A percentile compares a stretch with the other conserved stretches of the same genome.
phyloP scores from a whole-genome alignment of 2,888 invertebrate species.

The Encarsia formosa region DNA sequence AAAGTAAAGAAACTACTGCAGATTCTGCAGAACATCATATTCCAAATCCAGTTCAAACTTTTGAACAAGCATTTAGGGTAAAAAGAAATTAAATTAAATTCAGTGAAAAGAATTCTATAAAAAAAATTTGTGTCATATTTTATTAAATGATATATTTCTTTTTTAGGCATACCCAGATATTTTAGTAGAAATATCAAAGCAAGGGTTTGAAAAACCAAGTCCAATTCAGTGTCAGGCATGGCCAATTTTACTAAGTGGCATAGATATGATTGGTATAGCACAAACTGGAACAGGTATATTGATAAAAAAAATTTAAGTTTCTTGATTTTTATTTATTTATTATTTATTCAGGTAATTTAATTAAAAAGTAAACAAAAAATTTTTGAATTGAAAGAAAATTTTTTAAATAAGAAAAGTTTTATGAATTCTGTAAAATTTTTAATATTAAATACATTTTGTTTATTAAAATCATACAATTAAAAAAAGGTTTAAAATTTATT shows the following conservation, averaged over 20 bases:
- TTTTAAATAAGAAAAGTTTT: too few species aligned
- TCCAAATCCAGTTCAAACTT: conserved; percentile 75
- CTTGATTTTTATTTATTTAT: too few species aligned
- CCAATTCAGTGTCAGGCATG: conserved; percentile 93
- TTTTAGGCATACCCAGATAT: conserved; percentile 74
- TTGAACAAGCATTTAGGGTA: conserved; percentile 62
- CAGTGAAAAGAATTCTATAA: too few species aligned
- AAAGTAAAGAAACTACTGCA: conserved; percentile 48
- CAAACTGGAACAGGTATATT: conserved; percentile 76
- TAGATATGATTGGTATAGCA: conserved; percentile 94
- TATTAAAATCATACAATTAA: too few species aligned
- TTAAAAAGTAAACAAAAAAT: too few species aligned
- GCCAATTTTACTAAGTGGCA: conserved; percentile 87
- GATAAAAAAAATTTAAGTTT: not conserved
- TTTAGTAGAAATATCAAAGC: conserved; percentile 72
- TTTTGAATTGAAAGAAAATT: too few species aligned
- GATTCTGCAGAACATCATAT: conserved; percentile 48
- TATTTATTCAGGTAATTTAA: too few species aligned
- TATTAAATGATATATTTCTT: conserved; percentile 1
- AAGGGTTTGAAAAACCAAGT: conserved; percentile 76
- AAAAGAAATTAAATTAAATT: not conserved
- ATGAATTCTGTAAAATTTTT: too few species aligned
- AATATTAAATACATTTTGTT: too few species aligned
- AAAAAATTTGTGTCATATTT: not conserved
- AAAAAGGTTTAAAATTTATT: too few species aligned